Evolutionary conservation across 1,140 invertebrate species (phyloP), one percentile per base, ranked within the genome.

Genomic region (Drosophila repletoides): DNA sequence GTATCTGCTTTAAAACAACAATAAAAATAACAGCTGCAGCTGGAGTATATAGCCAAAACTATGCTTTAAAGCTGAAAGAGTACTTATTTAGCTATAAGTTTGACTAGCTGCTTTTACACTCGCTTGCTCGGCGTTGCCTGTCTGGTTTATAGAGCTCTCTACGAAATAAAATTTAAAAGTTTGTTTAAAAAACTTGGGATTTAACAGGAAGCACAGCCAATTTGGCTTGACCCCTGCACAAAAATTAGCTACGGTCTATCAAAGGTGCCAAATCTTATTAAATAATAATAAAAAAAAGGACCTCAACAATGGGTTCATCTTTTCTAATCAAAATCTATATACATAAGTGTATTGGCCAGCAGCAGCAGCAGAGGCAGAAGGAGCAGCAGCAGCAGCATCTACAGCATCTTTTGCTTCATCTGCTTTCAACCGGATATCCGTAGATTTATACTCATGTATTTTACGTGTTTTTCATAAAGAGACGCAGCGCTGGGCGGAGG

Each of bases 381-480:
- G n/a, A n/a, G n/a, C n/a, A n/a, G n/a, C n/a, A n/a, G n/a, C n/a
- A n/a, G n/a, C 33, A 24, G 24, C 22, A 36, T 4, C 21, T 1
- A 38, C 28, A 38, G 12, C 51, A 45, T 29, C 21, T 2, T 5
- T 5, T 33, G 46, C 21, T 22, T 10, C 19, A n/a, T 7, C 2
- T 51, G 7, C 7, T 10, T 22, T 31, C 29, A 17, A 5, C 38
- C 56, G 64, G 64, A 67, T 61, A 61, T 61, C 26, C 56, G 29
- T 52, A n/a, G 45, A 38, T 61, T 61, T 67, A 61, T 51, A 38
- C 22, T 9, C 38, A 12, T 38, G 46, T 22, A 46, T 38, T 29
- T 52, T 52, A 45, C 46, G 56, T 67, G 46, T 45, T 45, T 38
- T 49, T 66, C 38, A 53, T 53, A 53, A 21, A 48, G 52, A 15